Percentiles rank a stretch among this genome's conserved stretches.
Evolutionary conservation across 2,113 vertebrate genomes (phyloP).

Genomic region (Macrotus californicus): DNA sequence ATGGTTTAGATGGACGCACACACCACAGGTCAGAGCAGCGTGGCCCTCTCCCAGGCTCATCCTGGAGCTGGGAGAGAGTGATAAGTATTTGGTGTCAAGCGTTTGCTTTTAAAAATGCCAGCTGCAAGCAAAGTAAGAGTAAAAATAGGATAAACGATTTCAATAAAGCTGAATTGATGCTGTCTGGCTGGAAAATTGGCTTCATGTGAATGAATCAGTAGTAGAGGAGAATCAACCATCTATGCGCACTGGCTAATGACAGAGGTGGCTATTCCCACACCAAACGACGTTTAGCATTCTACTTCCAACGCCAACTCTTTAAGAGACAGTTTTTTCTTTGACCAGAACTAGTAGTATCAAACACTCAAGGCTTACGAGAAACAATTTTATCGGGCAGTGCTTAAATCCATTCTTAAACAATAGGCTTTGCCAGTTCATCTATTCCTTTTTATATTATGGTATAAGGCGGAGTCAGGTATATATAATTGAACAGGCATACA

Average conservation of each 20-base stretch:
- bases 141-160: neutral
- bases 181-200: neutral
- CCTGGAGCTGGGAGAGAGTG: neutral
- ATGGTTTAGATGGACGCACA: neutral
- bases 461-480: neutral
- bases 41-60: neutral
- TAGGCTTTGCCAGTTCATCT: neutral
- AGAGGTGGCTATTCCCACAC: neutral
- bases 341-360: constrained; percentile 6
- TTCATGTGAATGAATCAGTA: neutral
- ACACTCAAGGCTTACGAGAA: neutral
- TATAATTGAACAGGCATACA: neutral
- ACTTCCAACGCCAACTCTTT: constrained; percentile 20
- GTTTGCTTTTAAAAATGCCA: constrained; percentile 26
- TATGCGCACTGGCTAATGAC: neutral
- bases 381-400: neutral
- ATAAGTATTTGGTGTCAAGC: neutral
- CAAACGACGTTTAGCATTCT: neutral
- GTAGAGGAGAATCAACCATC: neutral
- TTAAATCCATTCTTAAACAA: constrained; percentile 21
- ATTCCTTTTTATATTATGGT: constrained; percentile 5
- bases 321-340: constrained; percentile 38
- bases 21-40: neutral
- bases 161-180: neutral
- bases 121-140: neutral